These are phyloP conservation scores for Apostichopus leukothele DNA, from an alignment of 53 echinoderm and acorn worm species.

Conservation along the genomic window DNA sequence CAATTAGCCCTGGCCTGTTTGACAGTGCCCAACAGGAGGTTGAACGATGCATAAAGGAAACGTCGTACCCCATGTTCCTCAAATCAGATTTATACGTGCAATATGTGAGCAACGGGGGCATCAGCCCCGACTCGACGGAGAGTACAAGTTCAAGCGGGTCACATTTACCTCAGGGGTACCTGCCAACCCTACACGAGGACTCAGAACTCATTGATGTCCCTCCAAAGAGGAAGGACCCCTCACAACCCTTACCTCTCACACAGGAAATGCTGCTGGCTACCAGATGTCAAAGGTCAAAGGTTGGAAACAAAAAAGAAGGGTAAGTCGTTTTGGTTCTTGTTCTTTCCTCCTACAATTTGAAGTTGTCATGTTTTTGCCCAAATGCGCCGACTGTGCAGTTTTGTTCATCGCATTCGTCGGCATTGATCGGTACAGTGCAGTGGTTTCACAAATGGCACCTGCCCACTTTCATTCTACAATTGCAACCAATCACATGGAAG, in stretches of 20 bases:
- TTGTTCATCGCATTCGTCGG: too few relatives aligned
- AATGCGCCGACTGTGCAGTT: too few relatives aligned
- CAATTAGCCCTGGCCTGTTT: slow-evolving; percentile 74
- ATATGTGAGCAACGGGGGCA: slow-evolving; percentile 97
- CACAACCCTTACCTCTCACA: slow-evolving; percentile 68
- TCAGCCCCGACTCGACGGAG: slow-evolving; percentile 84
- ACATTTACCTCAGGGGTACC: slow-evolving; percentile 63
- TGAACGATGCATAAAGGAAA: slow-evolving; percentile 81
- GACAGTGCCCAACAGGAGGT: slow-evolving; percentile 87
- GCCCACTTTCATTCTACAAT: too few relatives aligned
- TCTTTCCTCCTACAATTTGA: too few relatives aligned
- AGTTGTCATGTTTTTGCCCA: too few relatives aligned
- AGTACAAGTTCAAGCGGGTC: slow-evolving; percentile 66
- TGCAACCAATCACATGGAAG: too few relatives aligned
- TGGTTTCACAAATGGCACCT: too few relatives aligned
- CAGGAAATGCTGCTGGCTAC: slow-evolving; percentile 75
- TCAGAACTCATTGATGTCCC: slow-evolving; percentile 74
- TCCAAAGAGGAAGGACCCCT: slow-evolving; percentile 42
- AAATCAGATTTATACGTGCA: slow-evolving; percentile 98
- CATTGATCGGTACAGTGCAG: too few relatives aligned
- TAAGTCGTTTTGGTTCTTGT: slow-evolving; percentile 41
- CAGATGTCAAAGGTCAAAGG: slow-evolving; percentile 62
- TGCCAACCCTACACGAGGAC: slow-evolving; percentile 93
- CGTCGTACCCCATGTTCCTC: slow-evolving; percentile 91
- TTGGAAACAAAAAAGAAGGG: slow-evolving; percentile 77